Base-by-base conservation (phyloP, 2,888 invertebrate species). In the Amblyteles armatorius region DNA sequence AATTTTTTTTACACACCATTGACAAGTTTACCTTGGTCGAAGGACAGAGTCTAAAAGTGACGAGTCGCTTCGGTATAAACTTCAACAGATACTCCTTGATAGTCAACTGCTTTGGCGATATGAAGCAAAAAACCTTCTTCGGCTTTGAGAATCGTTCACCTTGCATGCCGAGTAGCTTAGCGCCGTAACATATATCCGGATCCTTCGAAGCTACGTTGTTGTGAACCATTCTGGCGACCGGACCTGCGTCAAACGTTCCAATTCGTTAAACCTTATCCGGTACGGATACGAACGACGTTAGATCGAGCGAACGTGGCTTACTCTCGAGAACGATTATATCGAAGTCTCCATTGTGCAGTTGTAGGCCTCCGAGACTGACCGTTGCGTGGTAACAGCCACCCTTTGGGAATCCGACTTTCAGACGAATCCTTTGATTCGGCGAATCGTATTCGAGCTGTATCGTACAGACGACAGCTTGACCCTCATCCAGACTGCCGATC, bases 31-130 rank as follows among this genome's bases (percentile, higher is more conserved):
- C 97, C 96, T 98, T 99, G 74, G 99, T 99, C 85, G 98, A 98
- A 26, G 99, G 99, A 93, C 98, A 98, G 79, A 99, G 95, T 52
- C 99, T 96, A 94, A 98, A 99, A 52, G 98, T 98, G 83, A 97
- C 97, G 90, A 99, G 95, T 90, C 98, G 95, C 94, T 98, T 98
- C 77, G 98, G 98, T 92, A 99, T 98, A 93, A 99, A 97, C 94
- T 98, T 98, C 90, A 99, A 95, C 89, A 98, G 96, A 95, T 98
- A 97, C 94, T 99, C 99, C 94, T 98, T 98, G 91, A 99, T 96
- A 81, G 97, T 98, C 89, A 99, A 95, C 95, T 97, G 98, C 94
- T 98, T 98, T 73, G 98, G 97, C 80, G 98, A 98, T 91, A 99
- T 97, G 94, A 97, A 98, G 94, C 98, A 97, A 88, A 97, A 96